phyloP scores from a whole-genome alignment of 1,140 invertebrate genomes.

The Lordiphosa collinella region DNA sequence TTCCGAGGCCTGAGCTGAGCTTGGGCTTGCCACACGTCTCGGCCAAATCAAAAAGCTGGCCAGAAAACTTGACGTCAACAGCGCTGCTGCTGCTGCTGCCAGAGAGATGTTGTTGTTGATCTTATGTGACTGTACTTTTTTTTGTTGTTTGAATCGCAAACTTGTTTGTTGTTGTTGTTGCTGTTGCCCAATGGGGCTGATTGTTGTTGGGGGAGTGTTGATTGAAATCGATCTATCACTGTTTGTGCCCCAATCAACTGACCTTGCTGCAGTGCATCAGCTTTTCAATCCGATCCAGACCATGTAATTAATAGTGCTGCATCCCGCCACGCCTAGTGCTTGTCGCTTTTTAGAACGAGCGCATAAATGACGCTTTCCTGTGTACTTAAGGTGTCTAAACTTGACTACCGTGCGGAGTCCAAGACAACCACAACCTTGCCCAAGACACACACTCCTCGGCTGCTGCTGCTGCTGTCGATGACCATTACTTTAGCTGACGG shows the following conservation, averaged over 20 bases:
- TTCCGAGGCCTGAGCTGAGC: slow-evolving; percentile 38
- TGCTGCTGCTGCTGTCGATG: slow-evolving; percentile 58
- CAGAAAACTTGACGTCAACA: slow-evolving; percentile 39
- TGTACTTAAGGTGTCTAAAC: slow-evolving; percentile 76
- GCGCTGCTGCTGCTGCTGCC: slow-evolving; percentile 16
- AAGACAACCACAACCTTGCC: slow-evolving; percentile 65
- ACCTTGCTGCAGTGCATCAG: slow-evolving; percentile 38
- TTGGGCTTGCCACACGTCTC: slow-evolving; percentile 70
- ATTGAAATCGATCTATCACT: slow-evolving; percentile 61
- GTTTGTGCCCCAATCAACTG: slow-evolving; percentile 7
- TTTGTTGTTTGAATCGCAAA: slow-evolving; percentile 61
- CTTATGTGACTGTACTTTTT: slow-evolving; percentile 65
- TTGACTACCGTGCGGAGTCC: slow-evolving; percentile 62
- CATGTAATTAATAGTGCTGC: slow-evolving; percentile 58
- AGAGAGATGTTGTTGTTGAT: slow-evolving; percentile 48
- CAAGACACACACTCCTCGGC: slow-evolving; percentile 39
- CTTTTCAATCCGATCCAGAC: slow-evolving; percentile 34
- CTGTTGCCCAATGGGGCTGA: slow-evolving; percentile 1
- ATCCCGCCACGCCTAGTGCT: slow-evolving; percentile 56
- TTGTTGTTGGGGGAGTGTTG: slow-evolving; percentile 32
- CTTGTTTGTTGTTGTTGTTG: slow-evolving; percentile 45
- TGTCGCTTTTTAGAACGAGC: slow-evolving; percentile 69
- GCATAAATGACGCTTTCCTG: slow-evolving; percentile 74
- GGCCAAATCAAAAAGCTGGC: slow-evolving; percentile 63
- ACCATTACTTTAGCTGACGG: slow-evolving; percentile 66